Evolutionary conservation across 1,140 invertebrate genomes (phyloP), one percentile per base, ranked within the genome.

Genomic region (Oreohelix idahoensis): DNA sequence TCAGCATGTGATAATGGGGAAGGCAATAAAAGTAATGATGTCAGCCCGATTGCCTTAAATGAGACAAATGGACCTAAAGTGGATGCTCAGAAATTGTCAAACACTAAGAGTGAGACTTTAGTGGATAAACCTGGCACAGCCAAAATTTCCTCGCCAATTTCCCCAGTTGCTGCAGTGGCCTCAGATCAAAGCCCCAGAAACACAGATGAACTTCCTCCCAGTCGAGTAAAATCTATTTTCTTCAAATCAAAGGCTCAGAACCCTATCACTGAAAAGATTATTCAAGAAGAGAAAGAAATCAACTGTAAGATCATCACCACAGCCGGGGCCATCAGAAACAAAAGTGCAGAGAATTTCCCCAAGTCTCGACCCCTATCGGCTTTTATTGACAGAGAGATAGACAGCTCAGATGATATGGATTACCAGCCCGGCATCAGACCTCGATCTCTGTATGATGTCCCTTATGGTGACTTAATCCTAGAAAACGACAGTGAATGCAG

Each of bases 251-350:
- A 71, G 29, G 79, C 69, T 51, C 63, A 36, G n/a, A 81, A 81
- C 42, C 79, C 79, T 10, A 36, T 71, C 39, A 81, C 23, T 23
- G 69, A 71, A 36, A 81, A 71, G 51, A 71, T 81, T 17, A 71
- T 81, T 29, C 42, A 70, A 51, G 63, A 81, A 26, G 79, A 81
- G 42, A 71, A 81, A 29, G 69, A 81, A 36, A 53, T 81, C 1
- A 71, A 51, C 71, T 73, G 70, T 36, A 82, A 82, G 35, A 82
- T 82, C 51, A 75, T 82, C 32, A 82, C 80, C 20, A 82, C 80
- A 15, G 80, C 80, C 15, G 80, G 80, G 23, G 80, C 80, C 10
- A 71, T 82, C n/a, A 38, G 80, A 38, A 82, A 82, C 49, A 82
- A 82, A 51, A 82, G 42, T 11, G 80, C 80, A 15, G 80, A 82